Evolutionary conservation across 2,797 vertebrate species (phyloP), one percentile per base, ranked within the genome.

Genomic region (Notolepis coatsorum): DNA sequence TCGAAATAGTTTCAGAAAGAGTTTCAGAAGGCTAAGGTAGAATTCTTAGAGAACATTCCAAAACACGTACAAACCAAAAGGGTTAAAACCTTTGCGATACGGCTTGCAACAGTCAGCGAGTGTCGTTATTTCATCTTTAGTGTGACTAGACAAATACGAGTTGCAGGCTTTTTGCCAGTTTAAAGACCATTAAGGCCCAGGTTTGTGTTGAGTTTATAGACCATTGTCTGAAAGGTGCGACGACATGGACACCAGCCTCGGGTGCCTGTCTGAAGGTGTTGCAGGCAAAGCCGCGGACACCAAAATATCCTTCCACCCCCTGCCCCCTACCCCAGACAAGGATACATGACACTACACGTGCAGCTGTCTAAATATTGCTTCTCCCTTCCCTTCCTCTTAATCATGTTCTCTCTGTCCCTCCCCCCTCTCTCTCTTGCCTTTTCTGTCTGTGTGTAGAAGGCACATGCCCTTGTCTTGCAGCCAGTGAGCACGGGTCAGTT

Each of bases 331-430:
- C 49, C 35, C 65, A 56, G 88, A 89, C 80, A 66, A 39, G 13
- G 84, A 87, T 84, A 79, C 81, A 71, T 4, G 42, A 61, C 41
- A 55, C 58, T 83, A 90, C 88, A 89, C 60, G 54, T 88, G 88
- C 92, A 94, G 91, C 91, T 94, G 92, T 92, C 92, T 91, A 87
- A 91, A 93, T 78, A 92, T 86, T 88, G 88, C 89, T 79, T 79
- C 90, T 89, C 81, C 72, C 20, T 35, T 75, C 74, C 76, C 68
- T 68, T 53, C 69, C 66, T 76, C 77, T 77, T 79, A 73, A 75
- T 86, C 64, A 72, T 24, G 25, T 28, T 15, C 49, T 31, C 33
- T 53, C 65, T 65, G 70, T 70, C 71, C 56, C 59, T 46, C 58
- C 38, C 47, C 59, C 67, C 24, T n/a, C 38, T 1, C 17, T 45